Percentiles rank a stretch among this genome's conserved stretches.
phyloP scores from a whole-genome alignment of 2,888 invertebrate genomes.

The Mythimna impura region DNA sequence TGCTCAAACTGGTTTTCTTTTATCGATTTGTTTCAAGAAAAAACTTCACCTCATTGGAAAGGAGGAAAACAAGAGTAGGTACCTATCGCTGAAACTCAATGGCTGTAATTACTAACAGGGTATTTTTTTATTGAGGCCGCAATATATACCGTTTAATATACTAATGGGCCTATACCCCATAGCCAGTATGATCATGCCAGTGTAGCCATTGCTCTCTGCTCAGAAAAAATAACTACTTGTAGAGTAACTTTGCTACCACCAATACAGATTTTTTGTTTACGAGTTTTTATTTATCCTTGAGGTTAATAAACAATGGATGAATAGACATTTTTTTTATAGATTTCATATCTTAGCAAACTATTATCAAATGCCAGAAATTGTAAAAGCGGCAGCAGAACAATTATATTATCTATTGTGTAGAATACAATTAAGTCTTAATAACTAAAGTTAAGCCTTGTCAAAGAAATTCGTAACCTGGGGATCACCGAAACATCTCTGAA shows the following conservation, averaged over 20 bases:
- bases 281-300: background rate
- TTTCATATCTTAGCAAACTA: background rate
- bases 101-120: background rate
- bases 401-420: too few species aligned
- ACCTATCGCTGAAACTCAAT: too few species aligned
- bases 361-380: too few species aligned
- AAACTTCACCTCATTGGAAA: background rate
- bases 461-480: background rate
- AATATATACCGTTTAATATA: too few species aligned
- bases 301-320: background rate
- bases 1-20: background rate
- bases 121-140: too few species aligned
- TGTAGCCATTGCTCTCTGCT: background rate
- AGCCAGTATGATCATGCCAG: background rate
- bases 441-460: background rate
- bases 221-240: background rate
- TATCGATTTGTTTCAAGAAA: background rate
- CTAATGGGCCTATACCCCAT: background rate
- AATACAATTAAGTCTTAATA: background rate
- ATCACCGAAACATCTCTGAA: background rate
- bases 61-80: background rate
- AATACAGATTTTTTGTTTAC: background rate
- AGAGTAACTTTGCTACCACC: background rate
- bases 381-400: background rate
- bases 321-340: background rate